Base-by-base conservation (phyloP, 2,113 vertebrate species). In the Physeter macrocephalus region DNA sequence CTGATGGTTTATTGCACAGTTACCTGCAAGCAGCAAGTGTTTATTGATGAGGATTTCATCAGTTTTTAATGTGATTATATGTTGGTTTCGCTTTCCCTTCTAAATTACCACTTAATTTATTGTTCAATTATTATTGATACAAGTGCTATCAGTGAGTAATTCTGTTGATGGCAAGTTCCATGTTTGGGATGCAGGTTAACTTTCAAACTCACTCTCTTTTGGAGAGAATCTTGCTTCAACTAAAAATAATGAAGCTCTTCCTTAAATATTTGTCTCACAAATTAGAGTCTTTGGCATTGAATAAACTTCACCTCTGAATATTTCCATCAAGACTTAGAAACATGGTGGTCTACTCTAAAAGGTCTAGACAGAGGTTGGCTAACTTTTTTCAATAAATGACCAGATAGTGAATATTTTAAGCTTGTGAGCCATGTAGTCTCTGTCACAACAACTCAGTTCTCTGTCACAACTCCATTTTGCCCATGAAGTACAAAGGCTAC, bases 101-200 rank as follows among this genome's bases (percentile, higher is more conserved):
- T 87, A 95, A 96, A 87, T 95, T n/a, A 57, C 62, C 62, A 84
- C 94, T 94, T 89, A 83, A 78, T 87, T 96, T 87, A 92, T 34
- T 88, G 72, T 84, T 95, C 74, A 92, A 31, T 83, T 92, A 39
- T 84, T 81, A 97, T 93, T 54, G 97, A 96, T 88, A 71, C 52
- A 84, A 57, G 29, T 94, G 69, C 57, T 86, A 52, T 39, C 74
- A 75, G 78, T 62, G 78, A 89, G 66, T 54, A 69, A 78, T 93
- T 92, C 64, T 88, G 15, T 46, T 86, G 89, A 71, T 75, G 67
- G 20, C 71, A 81, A 64, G 69, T 84, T 93, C 52, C 4, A 15
- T 80, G 64, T 78, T 67, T 61, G 66, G 46, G 29, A 96, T 54
- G n/a, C 41, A 88, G 59, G 46, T 67, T 93, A 71, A 54, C 92